Evolutionary conservation across 2,113 vertebrate genomes (phyloP).

Genomic region (Callipepla californica): DNA sequence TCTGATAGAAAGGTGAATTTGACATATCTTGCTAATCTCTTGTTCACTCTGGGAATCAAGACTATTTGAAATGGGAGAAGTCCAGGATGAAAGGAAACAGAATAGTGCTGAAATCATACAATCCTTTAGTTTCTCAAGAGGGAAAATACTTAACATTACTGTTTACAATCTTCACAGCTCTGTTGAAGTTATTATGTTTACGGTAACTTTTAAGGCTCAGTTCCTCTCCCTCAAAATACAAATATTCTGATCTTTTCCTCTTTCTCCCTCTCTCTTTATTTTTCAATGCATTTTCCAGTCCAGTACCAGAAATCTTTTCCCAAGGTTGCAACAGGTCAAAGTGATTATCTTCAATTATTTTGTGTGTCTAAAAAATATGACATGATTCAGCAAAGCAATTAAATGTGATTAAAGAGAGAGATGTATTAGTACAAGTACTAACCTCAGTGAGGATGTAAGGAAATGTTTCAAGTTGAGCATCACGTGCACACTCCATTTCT

Average conservation of each 20-base stretch:
- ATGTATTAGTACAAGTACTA: fast-evolving
- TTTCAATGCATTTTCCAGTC: background rate
- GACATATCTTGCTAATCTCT: background rate
- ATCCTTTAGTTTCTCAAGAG: background rate
- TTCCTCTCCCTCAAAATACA: background rate
- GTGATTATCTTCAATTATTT: background rate
- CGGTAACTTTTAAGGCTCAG: background rate
- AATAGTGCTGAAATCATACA: background rate
- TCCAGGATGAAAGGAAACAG: background rate
- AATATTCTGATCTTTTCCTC: background rate
- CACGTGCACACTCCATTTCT: fast-evolving
- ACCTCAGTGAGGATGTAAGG: background rate
- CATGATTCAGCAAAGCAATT: background rate
- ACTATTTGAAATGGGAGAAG: background rate
- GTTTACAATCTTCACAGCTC: background rate
- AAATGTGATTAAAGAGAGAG: background rate
- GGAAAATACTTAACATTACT: background rate
- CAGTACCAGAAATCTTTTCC: background rate
- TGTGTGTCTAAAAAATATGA: background rate
- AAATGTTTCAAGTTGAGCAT: background rate
- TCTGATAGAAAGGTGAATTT: background rate
- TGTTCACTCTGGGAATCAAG: background rate
- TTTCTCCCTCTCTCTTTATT: background rate
- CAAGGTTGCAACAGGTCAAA: background rate
- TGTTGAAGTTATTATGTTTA: background rate